Evolutionary conservation across 2,113 vertebrate genomes (phyloP).

Genomic region (Brienomyrus brachyistius): DNA sequence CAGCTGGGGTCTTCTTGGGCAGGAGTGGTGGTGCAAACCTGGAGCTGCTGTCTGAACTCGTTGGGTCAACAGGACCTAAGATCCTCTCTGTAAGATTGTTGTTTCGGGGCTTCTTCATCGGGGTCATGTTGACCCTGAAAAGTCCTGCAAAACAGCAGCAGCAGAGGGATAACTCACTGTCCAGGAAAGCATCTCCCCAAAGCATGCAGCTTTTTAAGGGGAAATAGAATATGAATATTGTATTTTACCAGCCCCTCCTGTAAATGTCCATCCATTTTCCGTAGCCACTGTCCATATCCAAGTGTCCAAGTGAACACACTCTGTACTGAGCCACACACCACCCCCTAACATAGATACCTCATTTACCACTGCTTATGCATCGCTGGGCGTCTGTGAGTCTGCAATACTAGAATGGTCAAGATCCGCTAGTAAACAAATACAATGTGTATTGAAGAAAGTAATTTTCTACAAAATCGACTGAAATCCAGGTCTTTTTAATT

Average conservation of each 20-base stretch:
- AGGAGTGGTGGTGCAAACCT: conserved; percentile 66
- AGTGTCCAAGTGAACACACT: not conserved
- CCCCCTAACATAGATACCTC: not conserved
- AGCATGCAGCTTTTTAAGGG: not conserved
- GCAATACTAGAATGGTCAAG: not conserved
- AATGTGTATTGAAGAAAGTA: not conserved
- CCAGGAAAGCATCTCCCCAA: not conserved
- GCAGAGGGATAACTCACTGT: not conserved
- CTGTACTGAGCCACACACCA: not conserved
- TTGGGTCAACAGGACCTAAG: conserved; percentile 54
- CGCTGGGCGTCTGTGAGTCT: not conserved
- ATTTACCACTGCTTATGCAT: not conserved
- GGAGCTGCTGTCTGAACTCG: conserved; percentile 47
- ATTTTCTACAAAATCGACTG: not conserved
- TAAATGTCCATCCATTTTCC: not conserved
- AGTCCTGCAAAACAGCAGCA: conserved; percentile 50
- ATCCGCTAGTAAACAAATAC: not conserved
- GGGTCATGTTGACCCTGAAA: conserved; percentile 72
- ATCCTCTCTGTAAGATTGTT: conserved; percentile 60
- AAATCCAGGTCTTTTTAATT: too few relatives aligned
- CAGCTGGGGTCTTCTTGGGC: conserved; percentile 69
- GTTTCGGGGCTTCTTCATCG: conserved; percentile 68
- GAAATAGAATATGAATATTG: not conserved
- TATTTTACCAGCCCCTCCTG: not conserved
- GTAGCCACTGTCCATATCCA: not conserved